Evolutionary conservation across 2,113 vertebrate genomes (phyloP).

Genomic region (Gambusia holbrooki): DNA sequence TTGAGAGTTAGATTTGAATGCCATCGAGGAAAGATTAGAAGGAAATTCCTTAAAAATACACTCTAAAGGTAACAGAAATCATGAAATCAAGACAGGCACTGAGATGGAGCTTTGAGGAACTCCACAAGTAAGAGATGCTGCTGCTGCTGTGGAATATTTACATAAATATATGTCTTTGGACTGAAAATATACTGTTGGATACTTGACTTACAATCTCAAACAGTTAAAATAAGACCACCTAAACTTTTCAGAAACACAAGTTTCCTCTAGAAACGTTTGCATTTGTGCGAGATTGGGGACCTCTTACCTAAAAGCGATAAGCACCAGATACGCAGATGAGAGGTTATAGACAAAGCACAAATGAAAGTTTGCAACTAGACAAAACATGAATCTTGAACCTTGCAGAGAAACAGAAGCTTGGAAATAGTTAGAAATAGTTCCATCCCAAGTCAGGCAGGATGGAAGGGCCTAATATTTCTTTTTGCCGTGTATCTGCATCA

Average conservation of each 20-base stretch:
- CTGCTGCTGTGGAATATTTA: neutral
- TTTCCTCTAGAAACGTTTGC: too few relatives aligned
- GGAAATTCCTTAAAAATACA: neutral
- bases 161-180: neutral
- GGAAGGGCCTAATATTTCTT: neutral
- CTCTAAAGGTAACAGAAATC: neutral
- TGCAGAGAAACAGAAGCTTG: neutral
- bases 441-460: neutral
- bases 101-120: neutral
- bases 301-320: too few relatives aligned
- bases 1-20: neutral
- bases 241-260: too few relatives aligned
- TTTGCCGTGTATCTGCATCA: too few relatives aligned
- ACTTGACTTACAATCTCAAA: neutral
- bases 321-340: too few relatives aligned
- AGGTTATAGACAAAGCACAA: too few relatives aligned
- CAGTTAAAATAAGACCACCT: too few relatives aligned
- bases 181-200: neutral
- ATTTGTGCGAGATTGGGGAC: too few relatives aligned
- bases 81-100: neutral
- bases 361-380: too few relatives aligned
- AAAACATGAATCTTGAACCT: neutral
- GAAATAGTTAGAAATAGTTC: neutral
- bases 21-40: neutral
- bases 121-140: neutral